phyloP scores from a whole-genome alignment of 2,113 vertebrate species.

The Mormoops blainvillei region DNA sequence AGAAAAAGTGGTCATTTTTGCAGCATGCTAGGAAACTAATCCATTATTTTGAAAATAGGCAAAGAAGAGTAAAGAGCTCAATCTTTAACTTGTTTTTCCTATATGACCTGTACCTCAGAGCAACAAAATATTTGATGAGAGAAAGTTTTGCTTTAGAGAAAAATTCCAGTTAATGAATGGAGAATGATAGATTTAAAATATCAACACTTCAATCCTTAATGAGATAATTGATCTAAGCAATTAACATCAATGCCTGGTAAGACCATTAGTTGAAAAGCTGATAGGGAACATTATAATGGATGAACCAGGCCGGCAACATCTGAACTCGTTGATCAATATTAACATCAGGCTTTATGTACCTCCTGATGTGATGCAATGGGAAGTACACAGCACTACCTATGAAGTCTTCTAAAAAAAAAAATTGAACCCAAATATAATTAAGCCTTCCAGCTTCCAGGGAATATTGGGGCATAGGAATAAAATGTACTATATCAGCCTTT shows the following conservation, averaged over 20 bases:
- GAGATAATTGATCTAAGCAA: conserved; percentile 49
- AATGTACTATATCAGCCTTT: background rate
- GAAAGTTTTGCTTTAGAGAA: conserved; percentile 8
- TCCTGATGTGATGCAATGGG: background rate
- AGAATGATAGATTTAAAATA: conserved; percentile 35
- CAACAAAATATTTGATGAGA: conserved; percentile 21
- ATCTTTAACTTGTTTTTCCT: conserved; percentile 23
- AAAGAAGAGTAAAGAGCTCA: background rate
- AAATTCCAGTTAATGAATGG: conserved; percentile 24
- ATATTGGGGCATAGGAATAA: background rate
- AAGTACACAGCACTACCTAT: background rate
- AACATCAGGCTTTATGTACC: background rate
- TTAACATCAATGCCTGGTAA: conserved; percentile 50
- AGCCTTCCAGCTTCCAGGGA: background rate
- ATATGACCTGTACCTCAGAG: background rate
- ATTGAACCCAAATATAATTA: conserved; percentile 10
- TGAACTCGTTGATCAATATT: conserved; percentile 30
- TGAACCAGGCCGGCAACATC: background rate
- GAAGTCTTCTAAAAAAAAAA: background rate
- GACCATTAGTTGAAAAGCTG: conserved; percentile 19
- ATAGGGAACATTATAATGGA: conserved; percentile 43
- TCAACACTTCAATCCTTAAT: conserved; percentile 37
- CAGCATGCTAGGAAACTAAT: background rate
- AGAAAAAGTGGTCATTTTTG: background rate
- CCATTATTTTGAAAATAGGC: background rate